Evolutionary conservation across 2,797 vertebrate genomes (phyloP), one percentile per base, ranked within the genome.

Genomic region (Lerista edwardsae): DNA sequence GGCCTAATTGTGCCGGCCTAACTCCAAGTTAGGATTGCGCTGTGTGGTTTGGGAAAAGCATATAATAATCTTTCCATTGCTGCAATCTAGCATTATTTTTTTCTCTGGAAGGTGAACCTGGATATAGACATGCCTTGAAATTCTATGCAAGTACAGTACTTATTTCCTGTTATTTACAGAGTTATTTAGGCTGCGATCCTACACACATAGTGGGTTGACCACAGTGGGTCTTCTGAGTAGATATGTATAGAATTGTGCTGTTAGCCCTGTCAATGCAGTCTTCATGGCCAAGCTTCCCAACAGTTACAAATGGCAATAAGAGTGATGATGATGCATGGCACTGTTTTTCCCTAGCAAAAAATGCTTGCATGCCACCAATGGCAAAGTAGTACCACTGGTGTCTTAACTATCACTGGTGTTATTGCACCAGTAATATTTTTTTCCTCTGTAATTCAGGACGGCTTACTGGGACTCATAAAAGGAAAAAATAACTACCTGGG

Each of bases 401-500:
- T 23, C 51, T 59, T 80, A 80, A 80, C 61, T 34, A 64, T 64
- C 19, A 47, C 39, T 44, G 36, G 17, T 59, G 29, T 36, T 51
- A 51, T 76, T 71, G 55, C 36, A 44, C 67, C 59, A 31, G 39
- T 69, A 81, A 55, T 71, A 71, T 59, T 11, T 44, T 39, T 10
- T 10, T 55, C 39, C 29, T 19, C 14, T 25, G 7, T 76, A 80
- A 76, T 44, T 69, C 65, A 39, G 1, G 57, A 31, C 15, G 76
- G 65, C 25, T 76, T 86, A 71, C n/a, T 68, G 23, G 39, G 31
- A 64, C 57, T 55, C 67, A 51, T 59, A n/a, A 64, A 69, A 44
- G 31, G 61, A 39, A n/a, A n/a, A 64, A 86, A 86, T 62, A 86
- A 67, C 65, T 82, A 81, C 41, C 59, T 69, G 73, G 64, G 73